A percentile compares a stretch with the other conserved stretches of the same genome.
Conservation (phyloP, 2,113 vertebrate species). For the Archilochus colubris region DNA sequence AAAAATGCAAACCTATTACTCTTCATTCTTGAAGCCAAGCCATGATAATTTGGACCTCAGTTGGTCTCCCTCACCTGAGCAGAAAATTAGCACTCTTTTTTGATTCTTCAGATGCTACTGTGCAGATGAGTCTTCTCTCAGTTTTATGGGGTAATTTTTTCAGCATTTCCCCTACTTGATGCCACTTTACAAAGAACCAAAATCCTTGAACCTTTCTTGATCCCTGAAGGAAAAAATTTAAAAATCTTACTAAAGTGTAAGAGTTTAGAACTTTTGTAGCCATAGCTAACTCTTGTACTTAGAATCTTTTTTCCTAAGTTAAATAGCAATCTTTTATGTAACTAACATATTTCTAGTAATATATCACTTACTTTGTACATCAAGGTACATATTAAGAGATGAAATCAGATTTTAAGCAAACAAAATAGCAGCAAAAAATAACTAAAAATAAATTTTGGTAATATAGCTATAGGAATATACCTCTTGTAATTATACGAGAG, state of each 20-base stretch:
- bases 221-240: fast-evolving
- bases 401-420: neutral
- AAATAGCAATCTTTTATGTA: neutral
- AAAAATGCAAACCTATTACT: neutral
- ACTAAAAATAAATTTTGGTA: neutral
- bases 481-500: neutral
- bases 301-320: neutral
- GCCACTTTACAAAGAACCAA: neutral
- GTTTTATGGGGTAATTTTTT: neutral
- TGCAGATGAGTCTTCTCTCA: neutral
- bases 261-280: neutral
- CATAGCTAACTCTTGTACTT: neutral
- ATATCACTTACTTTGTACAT: neutral
- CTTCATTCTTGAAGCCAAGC: too few relatives aligned
- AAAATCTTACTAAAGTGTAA: neutral
- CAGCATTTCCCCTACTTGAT: neutral
- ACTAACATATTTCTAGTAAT: neutral
- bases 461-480: neutral
- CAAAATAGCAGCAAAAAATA: neutral
- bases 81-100: neutral
- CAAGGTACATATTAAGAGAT: neutral
- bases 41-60: neutral
- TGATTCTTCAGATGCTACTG: neutral
- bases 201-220: neutral
- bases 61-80: neutral